Base-by-base conservation (phyloP, 30 jellyfish, hydroid and myxozoan species). In the Pelagia noctiluca region DNA sequence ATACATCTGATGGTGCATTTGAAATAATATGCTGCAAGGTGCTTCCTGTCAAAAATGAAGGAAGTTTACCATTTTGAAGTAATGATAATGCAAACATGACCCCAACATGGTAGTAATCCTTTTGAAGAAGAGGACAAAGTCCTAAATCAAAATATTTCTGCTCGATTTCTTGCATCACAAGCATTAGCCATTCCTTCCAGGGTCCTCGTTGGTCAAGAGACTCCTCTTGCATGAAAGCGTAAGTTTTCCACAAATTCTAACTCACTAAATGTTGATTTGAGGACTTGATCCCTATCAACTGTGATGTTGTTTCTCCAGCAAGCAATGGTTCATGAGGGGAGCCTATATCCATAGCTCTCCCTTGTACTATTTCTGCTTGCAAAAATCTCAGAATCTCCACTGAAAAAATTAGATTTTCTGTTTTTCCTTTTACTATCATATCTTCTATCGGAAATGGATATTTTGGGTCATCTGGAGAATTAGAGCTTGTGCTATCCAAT, bases 61-160 rank as follows among this genome's bases (percentile, higher is more conserved):
- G 30, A n/a, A 60, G 10, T 26, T 60, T 22, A 22, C 72, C 72
- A 26, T 60, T 60, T 60, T 60, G 35, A 26, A 60, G 72, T 24
- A 60, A n/a, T 60, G 72, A 22, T n/a, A 60, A n/a, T 60, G 72
- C 72, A 60, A 60, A 60, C 72, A 60, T 60, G 30, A n/a, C 34
- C 30, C 72, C 72, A 60, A 60, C 72, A 60, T 48, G 62, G n/a
- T 48, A 48, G n/a, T n/a, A 48, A 11, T 48, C 62, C 62, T 48
- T 48, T 48, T n/a, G n/a, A n/a, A n/a, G n/a, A n/a, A n/a, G n/a
- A 48, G 18, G n/a, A 11, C n/a, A 48, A 48, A 11, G n/a, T 11
- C n/a, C 13, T 48, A 11, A 13, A 48, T 48, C 62, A 48, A 48
- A 48, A n/a, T 48, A 13, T 48, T 48, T 48, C 13, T 13, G 18